These are phyloP conservation scores for Phaethornis superciliosus DNA, from an alignment of 2,113 vertebrate genomes.

Conservation along the genomic window DNA sequence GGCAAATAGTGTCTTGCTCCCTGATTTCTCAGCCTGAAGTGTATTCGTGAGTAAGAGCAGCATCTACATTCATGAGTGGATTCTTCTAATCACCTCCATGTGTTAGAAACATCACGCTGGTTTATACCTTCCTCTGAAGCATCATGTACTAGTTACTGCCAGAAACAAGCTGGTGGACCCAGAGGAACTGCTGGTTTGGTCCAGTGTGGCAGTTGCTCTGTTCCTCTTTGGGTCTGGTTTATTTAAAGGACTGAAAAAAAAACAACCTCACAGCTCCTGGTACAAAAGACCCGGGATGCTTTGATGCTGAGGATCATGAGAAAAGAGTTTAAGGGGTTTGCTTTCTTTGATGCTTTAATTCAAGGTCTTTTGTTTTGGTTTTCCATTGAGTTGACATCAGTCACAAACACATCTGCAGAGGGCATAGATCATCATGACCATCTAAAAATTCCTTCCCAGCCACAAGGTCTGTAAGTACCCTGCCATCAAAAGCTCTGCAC, in stretches of 20 bases:
- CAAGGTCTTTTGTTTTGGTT: slow-evolving; percentile 58
- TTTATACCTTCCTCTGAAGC: slow-evolving; percentile 68
- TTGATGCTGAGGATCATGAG: slow-evolving; percentile 44
- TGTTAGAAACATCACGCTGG: slow-evolving; percentile 41
- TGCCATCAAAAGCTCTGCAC: not conserved
- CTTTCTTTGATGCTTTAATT: slow-evolving; percentile 47
- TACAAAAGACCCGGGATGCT: not conserved
- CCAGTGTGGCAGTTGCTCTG: slow-evolving; percentile 33
- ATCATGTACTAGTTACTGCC: slow-evolving; percentile 41
- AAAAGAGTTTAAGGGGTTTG: slow-evolving; percentile 40
- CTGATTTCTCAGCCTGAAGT: not conserved
- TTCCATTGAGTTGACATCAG: slow-evolving; percentile 53
- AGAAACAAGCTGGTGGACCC: slow-evolving; percentile 40
- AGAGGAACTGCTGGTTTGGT: slow-evolving; percentile 37
- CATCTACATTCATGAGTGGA: slow-evolving; percentile 49
- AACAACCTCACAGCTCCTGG: not conserved
- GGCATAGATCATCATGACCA: slow-evolving; percentile 30
- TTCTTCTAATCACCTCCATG: slow-evolving; percentile 60
- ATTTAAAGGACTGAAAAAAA: not conserved
- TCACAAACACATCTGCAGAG: slow-evolving; percentile 50
- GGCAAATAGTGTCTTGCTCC: not conserved
- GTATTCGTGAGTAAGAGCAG: not conserved
- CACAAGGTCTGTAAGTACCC: not conserved
- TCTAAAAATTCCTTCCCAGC: not conserved
- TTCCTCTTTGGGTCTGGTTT: slow-evolving; percentile 24